Evolutionary conservation across 1,140 invertebrate genomes (phyloP), one percentile per base, ranked within the genome.

Genomic region (Venustaconcha ellipsiformis): DNA sequence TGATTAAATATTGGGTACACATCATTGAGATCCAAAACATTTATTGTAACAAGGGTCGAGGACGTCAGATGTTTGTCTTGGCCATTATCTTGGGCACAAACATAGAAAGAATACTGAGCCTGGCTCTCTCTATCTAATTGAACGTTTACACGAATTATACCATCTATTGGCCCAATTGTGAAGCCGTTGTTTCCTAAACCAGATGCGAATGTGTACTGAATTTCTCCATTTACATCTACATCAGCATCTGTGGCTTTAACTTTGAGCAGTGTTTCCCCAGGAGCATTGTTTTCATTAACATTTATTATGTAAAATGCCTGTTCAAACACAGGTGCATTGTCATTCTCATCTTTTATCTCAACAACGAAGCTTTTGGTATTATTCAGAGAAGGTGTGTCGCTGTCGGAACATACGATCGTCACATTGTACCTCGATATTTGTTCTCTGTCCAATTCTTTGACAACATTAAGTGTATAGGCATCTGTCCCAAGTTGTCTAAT

Each of bases 21-120:
- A 92, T 99, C 97, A 88, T 99, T 99, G 18, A 95, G 95, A 88
- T 98, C 97, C 1, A 71, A 48, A 23, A 89, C 74, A 18, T n/a
- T 73, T 15, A 87, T 72, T 20, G 73, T 80, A 13, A 87, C 82
- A 2, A 67, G 69, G 13, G 84, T 79, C 2, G 78, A 90, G 97
- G 98, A 97, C 0, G 95, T 96, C 37, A 60, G 68, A 14, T 95
- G 92, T 0, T 95, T 67, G 17, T 69, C 70, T 5, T 56, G 57
- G 14, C 78, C 77, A 57, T 78, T 78, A 70, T 83, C 82, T 57
- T 37, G 55, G 60, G 80, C 82, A 60, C 65, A 69, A 15, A 83
- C 80, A 23, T 37, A 70, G 20, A 82, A 81, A 56, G 62, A 60
- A 18, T 78, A 78, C 17, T 26, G 30, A 48, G 67, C 66, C 26